Evolutionary conservation across 2,888 invertebrate species (phyloP), one percentile per base, ranked within the genome.

Genomic region (Dolomedes plantarius): DNA sequence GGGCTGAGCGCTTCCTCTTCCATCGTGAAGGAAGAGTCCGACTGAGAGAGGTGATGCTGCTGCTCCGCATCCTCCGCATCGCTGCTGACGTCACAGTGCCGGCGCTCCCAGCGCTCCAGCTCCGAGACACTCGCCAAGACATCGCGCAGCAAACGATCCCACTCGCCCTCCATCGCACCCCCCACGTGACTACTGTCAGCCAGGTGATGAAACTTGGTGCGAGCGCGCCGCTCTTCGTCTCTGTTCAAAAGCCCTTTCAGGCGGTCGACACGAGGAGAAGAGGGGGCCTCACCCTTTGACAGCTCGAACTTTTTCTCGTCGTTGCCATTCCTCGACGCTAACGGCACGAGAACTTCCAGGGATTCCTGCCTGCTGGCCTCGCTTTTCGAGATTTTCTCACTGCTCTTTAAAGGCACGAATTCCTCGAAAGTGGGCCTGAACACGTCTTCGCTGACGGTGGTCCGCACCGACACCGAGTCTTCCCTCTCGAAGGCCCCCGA

Each of bases 81-180:
- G 0, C 56, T 11, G 69, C 56, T 78, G 76, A 76, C 76, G 76
- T 83, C 82, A 64, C 62, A 19, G 19, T 68, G 67, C 73, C 74
- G 67, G 65, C 74, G 65, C 65, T 71, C 82, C 62, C 64, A 76
- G 11, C 50, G 69, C 77, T 83, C 83, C 77, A 83, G 23, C 72
- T 83, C 83, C 36, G 77, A 77, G 77, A 83, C 83, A 71, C 83
- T 83, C n/a, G 77, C 72, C 77, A 83, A 68, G 77, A 83, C 77
- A 27, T 72, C 77, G 72, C 77, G 72, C 64, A 83, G 72, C 67
- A 83, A 72, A 67, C 76, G 72, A 65, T 83, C 83, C 83, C 83
- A 83, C 68, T 77, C 77, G 23, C 67, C 56, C 67, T 80, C 80
- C 56, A 56, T 56, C 56, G 56, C 56, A 56, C 56, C 56, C 56